Evolutionary conservation across 2,113 vertebrate genomes (phyloP).

Genomic region (Serilophus lunatus): DNA sequence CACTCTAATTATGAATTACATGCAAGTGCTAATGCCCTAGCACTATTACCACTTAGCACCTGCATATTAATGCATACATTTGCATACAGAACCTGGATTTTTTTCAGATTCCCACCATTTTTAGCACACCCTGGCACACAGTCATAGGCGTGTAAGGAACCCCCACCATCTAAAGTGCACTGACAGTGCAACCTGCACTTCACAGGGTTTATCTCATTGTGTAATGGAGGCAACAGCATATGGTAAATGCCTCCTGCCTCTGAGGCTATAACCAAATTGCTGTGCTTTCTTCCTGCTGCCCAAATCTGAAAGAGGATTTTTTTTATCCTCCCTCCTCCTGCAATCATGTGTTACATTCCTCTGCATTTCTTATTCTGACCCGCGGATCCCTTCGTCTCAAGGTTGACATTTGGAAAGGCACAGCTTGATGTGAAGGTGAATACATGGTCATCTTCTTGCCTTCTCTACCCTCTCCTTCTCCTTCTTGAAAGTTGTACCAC

Average conservation of each 20-base stretch:
- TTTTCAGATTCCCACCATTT: neutral
- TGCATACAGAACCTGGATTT: neutral
- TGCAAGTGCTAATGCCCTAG: neutral
- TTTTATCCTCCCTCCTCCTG: neutral
- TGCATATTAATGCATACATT: neutral
- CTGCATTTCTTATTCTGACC: neutral
- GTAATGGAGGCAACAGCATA: neutral
- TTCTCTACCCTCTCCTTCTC: neutral
- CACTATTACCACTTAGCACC: neutral
- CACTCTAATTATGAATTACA: neutral
- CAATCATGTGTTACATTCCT: neutral
- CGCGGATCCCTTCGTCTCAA: neutral
- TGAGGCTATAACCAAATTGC: neutral
- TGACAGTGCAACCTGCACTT: neutral
- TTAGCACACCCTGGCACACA: neutral
- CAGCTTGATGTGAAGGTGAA: neutral
- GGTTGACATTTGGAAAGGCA: neutral
- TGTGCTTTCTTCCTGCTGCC: neutral
- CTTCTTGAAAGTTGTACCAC: neutral
- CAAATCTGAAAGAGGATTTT: neutral
- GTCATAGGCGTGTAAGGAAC: neutral
- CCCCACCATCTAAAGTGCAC: neutral
- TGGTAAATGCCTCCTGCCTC: conserved; percentile 1
- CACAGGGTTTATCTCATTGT: neutral
- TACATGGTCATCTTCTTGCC: neutral